Base-by-base conservation (phyloP, 2,113 vertebrate species). In the Syngnathoides biaculeatus region DNA sequence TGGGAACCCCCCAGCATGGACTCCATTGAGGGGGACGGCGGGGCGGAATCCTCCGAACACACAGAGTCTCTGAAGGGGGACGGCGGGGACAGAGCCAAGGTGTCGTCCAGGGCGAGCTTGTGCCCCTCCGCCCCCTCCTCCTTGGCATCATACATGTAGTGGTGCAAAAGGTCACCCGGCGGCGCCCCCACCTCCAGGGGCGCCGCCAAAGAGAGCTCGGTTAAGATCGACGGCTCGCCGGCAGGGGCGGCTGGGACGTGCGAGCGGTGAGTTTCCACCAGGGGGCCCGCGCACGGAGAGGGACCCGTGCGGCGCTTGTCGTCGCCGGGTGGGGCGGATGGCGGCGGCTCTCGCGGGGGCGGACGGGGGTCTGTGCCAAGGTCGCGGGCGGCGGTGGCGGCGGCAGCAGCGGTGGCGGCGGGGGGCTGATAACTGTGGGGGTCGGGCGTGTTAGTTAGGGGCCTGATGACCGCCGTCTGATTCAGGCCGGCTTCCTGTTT, bases 401-500 rank as follows among this genome's bases (percentile, higher is more conserved):
- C 73, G 72, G 89, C 74, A 94, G 71, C 62, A 82, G 82, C 73
- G 72, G 89, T 73, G 94, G 71, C 64, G 83, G 82, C 73, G 72
- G 89, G 59, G 72, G 79, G 86, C 63, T 86, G 76, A 64, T 87
- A 88, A 77, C 86, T 89, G 88, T 89, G 87, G 87, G 87, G 90
- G 87, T 90, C 87, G 77, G 91, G 85, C 90, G 93, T 94, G 93
- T 98, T 99, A 93, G 96, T 97, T 91, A 99, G 95, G 94, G 97
- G 97, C 91, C 97, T 95, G 94, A 99, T 99, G 91, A 99, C 96
- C 30, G 97, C 97, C 76, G 92, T 99, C 92, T 99, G 97, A 94
- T 98, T 99, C 91, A 95, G 93, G 89, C 94, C 93, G 91, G 92
- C 92, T 88, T 96, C 96, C 88, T 93, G 95, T 92, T 91, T 95